Conservation (phyloP, 2,888 invertebrate genomes). For the Lacanobia oleracea region DNA sequence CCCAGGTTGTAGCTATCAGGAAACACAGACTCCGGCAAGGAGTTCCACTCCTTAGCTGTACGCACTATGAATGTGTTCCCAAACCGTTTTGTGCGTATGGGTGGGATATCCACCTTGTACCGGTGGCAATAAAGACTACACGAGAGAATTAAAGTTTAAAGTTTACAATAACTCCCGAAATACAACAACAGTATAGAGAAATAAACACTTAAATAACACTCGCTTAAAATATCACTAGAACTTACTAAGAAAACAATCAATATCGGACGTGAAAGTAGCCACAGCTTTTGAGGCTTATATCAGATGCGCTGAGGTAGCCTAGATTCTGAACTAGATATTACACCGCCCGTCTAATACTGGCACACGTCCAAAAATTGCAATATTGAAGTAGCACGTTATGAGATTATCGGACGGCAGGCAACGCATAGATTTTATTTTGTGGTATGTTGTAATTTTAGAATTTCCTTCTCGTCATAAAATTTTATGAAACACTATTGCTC, state of each 20-base stretch:
- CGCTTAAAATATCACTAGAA: slow-evolving; percentile 3
- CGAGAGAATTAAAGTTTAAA: no score
- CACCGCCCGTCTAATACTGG: slow-evolving; percentile 14
- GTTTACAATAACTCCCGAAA: no score
- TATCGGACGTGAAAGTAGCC: slow-evolving; percentile 3
- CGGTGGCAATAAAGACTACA: no score
- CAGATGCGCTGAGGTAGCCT: slow-evolving; percentile 27
- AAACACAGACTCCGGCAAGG: no score
- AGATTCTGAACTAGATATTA: slow-evolving; percentile 48
- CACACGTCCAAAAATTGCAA: slow-evolving; percentile 34
- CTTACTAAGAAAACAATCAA: slow-evolving; percentile 14
- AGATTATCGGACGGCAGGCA: neutral
- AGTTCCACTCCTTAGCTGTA: no score
- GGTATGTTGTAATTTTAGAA: neutral
- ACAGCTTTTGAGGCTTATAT: slow-evolving; percentile 36
- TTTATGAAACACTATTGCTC: no score
- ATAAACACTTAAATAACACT: neutral
- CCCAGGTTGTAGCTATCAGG: no score
- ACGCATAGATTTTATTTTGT: neutral
- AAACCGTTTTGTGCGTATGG: no score
- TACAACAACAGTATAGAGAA: neutral
- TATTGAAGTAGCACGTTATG: neutral
- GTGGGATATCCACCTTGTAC: no score
- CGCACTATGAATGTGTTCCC: no score
- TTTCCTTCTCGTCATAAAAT: no score